These are phyloP conservation scores for Datnioides undecimradiatus DNA, from an alignment of 2,113 vertebrate genomes.

Conservation along the genomic window DNA sequence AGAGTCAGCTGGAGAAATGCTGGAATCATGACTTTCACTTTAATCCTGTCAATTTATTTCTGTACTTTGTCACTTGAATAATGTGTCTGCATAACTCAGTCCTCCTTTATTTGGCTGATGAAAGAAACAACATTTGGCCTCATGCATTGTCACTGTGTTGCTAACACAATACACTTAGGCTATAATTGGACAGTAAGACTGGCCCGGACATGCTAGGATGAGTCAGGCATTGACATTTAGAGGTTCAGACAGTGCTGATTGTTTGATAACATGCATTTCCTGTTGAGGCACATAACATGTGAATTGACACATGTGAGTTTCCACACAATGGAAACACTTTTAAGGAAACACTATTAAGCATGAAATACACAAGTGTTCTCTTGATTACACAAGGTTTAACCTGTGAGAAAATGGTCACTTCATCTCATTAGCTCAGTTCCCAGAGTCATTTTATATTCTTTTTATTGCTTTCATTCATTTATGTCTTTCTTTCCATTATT, in stretches of 20 bases:
- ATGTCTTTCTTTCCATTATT: background rate
- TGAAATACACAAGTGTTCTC: background rate
- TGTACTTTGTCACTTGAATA: background rate
- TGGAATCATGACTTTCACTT: background rate
- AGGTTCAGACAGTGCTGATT: background rate
- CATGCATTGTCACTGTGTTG: background rate
- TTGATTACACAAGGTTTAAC: background rate
- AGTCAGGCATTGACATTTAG: background rate
- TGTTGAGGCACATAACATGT: background rate
- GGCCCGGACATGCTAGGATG: background rate
- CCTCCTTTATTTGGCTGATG: background rate
- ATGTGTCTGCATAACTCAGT: background rate
- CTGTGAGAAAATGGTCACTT: background rate
- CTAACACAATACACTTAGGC: background rate
- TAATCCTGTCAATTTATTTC: background rate
- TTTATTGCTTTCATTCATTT: background rate
- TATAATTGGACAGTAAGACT: background rate
- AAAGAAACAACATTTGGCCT: background rate
- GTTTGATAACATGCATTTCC: background rate
- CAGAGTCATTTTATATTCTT: background rate
- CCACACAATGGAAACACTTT: background rate
- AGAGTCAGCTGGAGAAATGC: too few species aligned
- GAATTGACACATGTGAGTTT: background rate
- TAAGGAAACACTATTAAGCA: accelerated
- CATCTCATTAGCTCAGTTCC: background rate